Base-by-base conservation (phyloP, 2,888 invertebrate genomes). In the Latrodectus elegans region DNA sequence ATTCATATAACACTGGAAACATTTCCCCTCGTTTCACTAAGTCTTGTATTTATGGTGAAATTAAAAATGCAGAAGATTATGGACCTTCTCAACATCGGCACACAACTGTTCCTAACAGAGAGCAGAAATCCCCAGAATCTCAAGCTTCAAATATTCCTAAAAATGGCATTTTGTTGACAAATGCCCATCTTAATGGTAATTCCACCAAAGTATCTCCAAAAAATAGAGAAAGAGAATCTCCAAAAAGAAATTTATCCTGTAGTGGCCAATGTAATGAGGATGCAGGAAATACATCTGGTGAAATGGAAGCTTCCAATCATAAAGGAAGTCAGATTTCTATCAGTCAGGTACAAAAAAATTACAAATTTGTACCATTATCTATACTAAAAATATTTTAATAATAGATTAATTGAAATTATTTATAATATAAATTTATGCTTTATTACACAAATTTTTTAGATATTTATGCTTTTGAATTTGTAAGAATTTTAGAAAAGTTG, bases 261-360 rank as follows among this genome's bases (percentile, higher is more conserved):
- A 77, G 65, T 77, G 84, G 84, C 6, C 83, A 78, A 12, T 49
- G 91, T 64, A 96, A 96, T 90, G 92, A 92, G 55, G 95, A 95
- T 91, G 91, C 91, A 11, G 90, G 88, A 73, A 95, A 96, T 53
- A 95, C 91, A 0, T 91, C 92, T 1, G 90, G 91, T 82, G 92
- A 92, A 84, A 89, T 91, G 78, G 92, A 92, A 68, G 74, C 82
- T 60, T 55, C 89, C 14, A 91, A 90, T 81, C 90, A 90, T 72
- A 90, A 92, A 77, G 92, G 92, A 77, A 96, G 96, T 70, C 95
- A 96, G 91, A 95, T 95, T 76, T 96, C 96, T 1, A 96, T 96
- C 89, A 95, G 96, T 88, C 96, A 96, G 90, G 89, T 91, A 86
- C 92, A 92, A 52, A n/a, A 15, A 22, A 4, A 15, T 51, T 15